Evolutionary conservation across 2,888 invertebrate genomes (phyloP), one percentile per base, ranked within the genome.

Genomic region (Beris chalybata): DNA sequence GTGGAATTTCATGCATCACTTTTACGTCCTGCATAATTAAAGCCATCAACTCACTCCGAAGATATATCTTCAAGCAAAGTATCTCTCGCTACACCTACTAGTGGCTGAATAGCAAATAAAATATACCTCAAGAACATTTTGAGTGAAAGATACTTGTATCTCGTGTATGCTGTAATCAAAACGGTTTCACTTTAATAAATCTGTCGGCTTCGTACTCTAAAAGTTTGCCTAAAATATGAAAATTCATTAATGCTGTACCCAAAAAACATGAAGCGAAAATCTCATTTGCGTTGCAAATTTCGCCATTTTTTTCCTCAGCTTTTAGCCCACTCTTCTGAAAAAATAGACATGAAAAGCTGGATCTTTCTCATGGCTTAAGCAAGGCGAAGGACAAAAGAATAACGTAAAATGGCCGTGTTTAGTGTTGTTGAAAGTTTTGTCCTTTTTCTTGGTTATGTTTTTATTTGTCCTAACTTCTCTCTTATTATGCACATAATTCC

Each of bases 181-280:
- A 38, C 38, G 38, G 2, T 47, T 15, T 38, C 58, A 58, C 29
- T 58, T 58, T 58, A 58, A 58, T 59, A 59, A 59, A 59, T 59
- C 59, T 59, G 47, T 30, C 48, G 12, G 59, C 48, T 59, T 48
- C 22, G 12, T 47, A 22, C 13, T 31, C 48, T 29, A 30, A 45
- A 59, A 59, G 59, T 59, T 59, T 59, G 59, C 59, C 31, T 30
- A 59, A 59, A 59, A 59, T 59, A 59, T 59, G 59, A 59, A 59
- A 59, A 59, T 59, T 59, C 59, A 59, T 59, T 59, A 59, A 59
- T 59, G 59, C 59, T 48, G 59, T 48, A 31, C 59, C 58, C 58
- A 45, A 58, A 58, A 58, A 59, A 59, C 59, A 59, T 48, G n/a
- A 32, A 59, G 22, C 59, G 31, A 38, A 59, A 59, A 59, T 48